Percentiles rank a stretch among this genome's conserved stretches.
Conservation (phyloP, 2,113 vertebrate genomes). For the Heloderma charlesbogerti region DNA sequence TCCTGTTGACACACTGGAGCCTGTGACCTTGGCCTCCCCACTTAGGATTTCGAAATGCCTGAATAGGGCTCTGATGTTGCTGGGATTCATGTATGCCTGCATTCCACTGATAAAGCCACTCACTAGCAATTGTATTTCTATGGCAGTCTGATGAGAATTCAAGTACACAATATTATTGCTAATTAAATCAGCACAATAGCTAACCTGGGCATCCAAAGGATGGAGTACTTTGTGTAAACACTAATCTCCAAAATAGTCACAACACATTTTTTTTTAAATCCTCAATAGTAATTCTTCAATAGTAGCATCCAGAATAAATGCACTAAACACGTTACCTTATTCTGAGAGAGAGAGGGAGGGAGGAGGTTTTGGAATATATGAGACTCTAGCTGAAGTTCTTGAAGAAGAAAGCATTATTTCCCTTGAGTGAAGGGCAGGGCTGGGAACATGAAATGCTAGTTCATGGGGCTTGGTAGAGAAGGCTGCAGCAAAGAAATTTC, state of each 20-base stretch:
- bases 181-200: conserved; percentile 45
- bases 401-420: conserved; percentile 6
- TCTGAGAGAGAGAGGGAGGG: neutral
- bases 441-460: neutral
- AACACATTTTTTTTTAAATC: neutral
- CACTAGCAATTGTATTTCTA: neutral
- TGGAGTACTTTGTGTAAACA: conserved; percentile 24
- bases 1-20: too few species aligned
- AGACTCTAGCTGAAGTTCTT: neutral
- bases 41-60: too few species aligned
- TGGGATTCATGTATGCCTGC: conserved; percentile 2
- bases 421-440: neutral
- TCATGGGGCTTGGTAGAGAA: neutral
- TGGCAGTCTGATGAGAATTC: conserved; percentile 29
- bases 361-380: neutral
- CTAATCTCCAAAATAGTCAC: neutral
- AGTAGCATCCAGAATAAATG: neutral
- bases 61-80: neutral
- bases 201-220: neutral
- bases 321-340: neutral
- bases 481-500: neutral
- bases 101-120: neutral
- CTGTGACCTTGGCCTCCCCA: too few species aligned
- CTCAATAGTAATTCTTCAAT: conserved; percentile 16
- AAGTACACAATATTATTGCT: conserved; percentile 22